Evolutionary conservation across 2,113 vertebrate species (phyloP).

Genomic region (Symphodus melops): DNA sequence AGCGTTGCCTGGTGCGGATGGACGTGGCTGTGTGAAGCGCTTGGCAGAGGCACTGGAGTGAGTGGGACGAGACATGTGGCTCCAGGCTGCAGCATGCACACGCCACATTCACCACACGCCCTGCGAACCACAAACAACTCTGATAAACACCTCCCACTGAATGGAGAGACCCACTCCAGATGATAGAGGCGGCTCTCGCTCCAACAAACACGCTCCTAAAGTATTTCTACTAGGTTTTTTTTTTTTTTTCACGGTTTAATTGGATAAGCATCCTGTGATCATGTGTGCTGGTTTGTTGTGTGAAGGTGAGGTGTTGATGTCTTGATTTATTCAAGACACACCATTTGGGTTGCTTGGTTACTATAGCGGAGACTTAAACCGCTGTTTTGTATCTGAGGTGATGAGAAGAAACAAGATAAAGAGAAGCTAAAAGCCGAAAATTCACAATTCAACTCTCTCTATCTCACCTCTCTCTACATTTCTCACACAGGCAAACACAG

Average conservation of each 20-base stretch:
- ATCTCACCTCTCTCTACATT: background rate
- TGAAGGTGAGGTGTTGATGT: slow-evolving; percentile 40
- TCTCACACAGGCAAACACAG: background rate
- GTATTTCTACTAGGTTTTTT: background rate
- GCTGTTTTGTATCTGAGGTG: slow-evolving; percentile 59
- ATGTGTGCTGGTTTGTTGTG: slow-evolving; percentile 24
- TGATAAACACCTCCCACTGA: slow-evolving; percentile 45
- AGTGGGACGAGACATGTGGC: slow-evolving; percentile 58
- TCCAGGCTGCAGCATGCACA: slow-evolving; percentile 50
- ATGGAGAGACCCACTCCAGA: slow-evolving; percentile 31
- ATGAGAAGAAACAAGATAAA: slow-evolving; percentile 21
- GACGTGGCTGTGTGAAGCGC: slow-evolving; percentile 39
- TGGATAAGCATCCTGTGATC: background rate
- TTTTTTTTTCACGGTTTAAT: background rate
- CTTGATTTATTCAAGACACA: slow-evolving; percentile 69
- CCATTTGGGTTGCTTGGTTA: slow-evolving; percentile 80
- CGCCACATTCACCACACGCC: slow-evolving; percentile 48
- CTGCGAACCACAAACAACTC: slow-evolving; percentile 38
- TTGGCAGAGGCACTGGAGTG: slow-evolving; percentile 40
- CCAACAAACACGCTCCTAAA: background rate
- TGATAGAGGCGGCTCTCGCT: slow-evolving; percentile 13
- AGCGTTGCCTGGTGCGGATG: slow-evolving; percentile 39
- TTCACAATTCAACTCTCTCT: slow-evolving; percentile 31
- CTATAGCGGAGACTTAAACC: slow-evolving; percentile 58
- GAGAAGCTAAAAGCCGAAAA: slow-evolving; percentile 40